These are phyloP conservation scores for Pseudoatta argentina DNA, from an alignment of 1,140 invertebrate species.

Conservation along the genomic window DNA sequence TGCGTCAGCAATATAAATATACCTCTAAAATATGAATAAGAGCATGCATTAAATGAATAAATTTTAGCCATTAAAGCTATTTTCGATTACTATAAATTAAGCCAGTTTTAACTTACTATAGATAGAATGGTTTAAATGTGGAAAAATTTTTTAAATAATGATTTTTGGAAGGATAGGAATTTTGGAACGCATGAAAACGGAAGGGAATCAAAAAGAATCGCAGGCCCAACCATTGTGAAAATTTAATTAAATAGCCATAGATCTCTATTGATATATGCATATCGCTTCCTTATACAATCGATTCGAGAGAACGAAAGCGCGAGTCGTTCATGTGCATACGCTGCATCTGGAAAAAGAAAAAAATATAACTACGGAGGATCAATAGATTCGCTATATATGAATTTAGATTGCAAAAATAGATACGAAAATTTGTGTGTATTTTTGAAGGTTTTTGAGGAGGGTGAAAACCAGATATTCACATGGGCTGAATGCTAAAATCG, in stretches of 20 bases:
- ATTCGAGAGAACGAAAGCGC: slow-evolving; percentile 22
- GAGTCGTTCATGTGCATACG: slow-evolving; percentile 14
- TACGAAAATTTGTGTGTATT: slow-evolving; percentile 24
- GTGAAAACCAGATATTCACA: slow-evolving; percentile 30
- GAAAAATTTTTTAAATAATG: background rate
- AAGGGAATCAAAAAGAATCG: slow-evolving; percentile 6
- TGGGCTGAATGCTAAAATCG: slow-evolving; percentile 6
- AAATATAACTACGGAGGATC: slow-evolving; percentile 17
- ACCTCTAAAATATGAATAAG: background rate
- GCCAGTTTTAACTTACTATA: background rate
- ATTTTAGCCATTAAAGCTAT: background rate
- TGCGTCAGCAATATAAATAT: too few species aligned
- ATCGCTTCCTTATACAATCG: slow-evolving; percentile 40
- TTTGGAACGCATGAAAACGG: background rate
- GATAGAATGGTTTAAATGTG: background rate
- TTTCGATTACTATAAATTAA: background rate
- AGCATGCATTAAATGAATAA: background rate
- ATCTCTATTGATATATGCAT: background rate
- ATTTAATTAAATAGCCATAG: slow-evolving; percentile 28
- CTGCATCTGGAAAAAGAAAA: slow-evolving; percentile 6
- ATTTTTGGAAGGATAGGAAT: background rate
- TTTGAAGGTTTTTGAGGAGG: slow-evolving; percentile 11
- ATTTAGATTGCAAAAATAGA: slow-evolving; percentile 39
- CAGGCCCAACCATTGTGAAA: slow-evolving; percentile 4
- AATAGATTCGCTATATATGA: slow-evolving; percentile 14